A percentile compares a stretch with the other conserved stretches of the same genome.
These are phyloP conservation scores for Brachypteracias leptosomus DNA, from an alignment of 2,113 vertebrate species.

Conservation along the genomic window DNA sequence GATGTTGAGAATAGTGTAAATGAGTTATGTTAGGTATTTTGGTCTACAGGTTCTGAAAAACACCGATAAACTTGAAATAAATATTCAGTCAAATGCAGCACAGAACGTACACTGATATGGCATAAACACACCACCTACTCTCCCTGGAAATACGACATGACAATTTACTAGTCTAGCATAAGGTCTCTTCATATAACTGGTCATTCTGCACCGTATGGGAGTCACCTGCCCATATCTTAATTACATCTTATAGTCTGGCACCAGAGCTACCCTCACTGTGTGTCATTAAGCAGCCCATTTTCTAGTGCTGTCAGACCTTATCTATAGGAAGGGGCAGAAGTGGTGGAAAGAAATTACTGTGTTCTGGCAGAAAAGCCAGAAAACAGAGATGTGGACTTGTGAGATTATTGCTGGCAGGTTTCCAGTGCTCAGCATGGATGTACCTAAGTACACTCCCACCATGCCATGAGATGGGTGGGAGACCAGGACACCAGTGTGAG, in stretches of 20 bases:
- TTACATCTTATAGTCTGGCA: neutral
- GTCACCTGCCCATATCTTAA: neutral
- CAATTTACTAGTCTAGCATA: neutral
- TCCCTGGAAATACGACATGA: neutral
- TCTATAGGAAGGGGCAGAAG: neutral
- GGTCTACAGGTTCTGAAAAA: neutral
- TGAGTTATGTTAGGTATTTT: neutral
- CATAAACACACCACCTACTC: neutral
- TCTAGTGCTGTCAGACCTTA: neutral
- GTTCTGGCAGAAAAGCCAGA: neutral
- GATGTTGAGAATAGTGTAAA: neutral
- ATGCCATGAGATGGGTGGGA: fast-evolving
- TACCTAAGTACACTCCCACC: neutral
- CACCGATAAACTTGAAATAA: neutral
- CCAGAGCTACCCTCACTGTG: neutral
- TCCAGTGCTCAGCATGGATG: neutral
- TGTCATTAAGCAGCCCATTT: neutral
- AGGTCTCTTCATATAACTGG: neutral
- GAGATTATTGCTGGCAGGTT: neutral
- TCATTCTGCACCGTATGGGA: neutral
- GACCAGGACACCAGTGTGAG: neutral
- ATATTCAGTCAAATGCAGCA: neutral
- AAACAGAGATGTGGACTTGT: neutral
- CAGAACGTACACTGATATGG: neutral
- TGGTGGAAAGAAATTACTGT: neutral